Evolutionary conservation across 35 echinoderm and acorn worm genomes (phyloP).

Genomic region (Eucidaris tribuloides): DNA sequence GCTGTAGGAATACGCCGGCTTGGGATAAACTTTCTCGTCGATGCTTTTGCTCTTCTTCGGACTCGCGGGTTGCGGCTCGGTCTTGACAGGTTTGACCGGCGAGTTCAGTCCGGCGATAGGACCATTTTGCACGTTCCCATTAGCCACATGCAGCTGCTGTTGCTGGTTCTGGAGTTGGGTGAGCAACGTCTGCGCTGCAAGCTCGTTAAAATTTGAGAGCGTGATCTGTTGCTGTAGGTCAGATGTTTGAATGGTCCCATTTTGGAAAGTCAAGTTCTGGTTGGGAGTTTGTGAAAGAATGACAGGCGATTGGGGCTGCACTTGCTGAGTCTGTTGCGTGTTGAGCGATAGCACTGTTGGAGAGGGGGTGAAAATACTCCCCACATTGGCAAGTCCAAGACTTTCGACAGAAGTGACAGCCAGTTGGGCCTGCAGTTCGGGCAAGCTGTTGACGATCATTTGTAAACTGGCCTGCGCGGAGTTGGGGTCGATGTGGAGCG

Average conservation of each 20-base stretch:
- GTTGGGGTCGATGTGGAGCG: not conserved
- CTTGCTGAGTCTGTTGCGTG: not conserved
- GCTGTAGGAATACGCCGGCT: conserved; percentile 97
- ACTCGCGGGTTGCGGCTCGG: conserved; percentile 14
- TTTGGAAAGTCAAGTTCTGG: conserved; percentile 37
- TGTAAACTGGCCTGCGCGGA: conserved; percentile 16
- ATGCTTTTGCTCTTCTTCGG: conserved; percentile 17
- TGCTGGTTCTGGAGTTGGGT: conserved; percentile 43
- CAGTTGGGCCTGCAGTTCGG: conserved; percentile 12
- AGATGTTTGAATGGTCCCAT: conserved; percentile 13
- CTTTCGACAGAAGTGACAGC: not conserved
- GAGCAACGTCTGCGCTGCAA: conserved; percentile 25
- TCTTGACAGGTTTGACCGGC: conserved; percentile 7
- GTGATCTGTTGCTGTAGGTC: conserved; percentile 33
- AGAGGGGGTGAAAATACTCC: conserved; percentile 13
- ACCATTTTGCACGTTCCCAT: conserved; percentile 33
- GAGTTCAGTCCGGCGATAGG: not conserved
- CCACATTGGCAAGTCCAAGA: not conserved
- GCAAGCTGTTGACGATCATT: not conserved
- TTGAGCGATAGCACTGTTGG: not conserved
- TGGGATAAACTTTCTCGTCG: conserved; percentile 75
- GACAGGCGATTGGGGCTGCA: conserved; percentile 17
- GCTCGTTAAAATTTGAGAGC: conserved; percentile 24
- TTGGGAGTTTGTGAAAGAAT: conserved; percentile 19
- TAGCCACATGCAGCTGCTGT: conserved; percentile 38